phyloP scores from a whole-genome alignment of 2,113 vertebrate species.

The Odocoileus virginianus region DNA sequence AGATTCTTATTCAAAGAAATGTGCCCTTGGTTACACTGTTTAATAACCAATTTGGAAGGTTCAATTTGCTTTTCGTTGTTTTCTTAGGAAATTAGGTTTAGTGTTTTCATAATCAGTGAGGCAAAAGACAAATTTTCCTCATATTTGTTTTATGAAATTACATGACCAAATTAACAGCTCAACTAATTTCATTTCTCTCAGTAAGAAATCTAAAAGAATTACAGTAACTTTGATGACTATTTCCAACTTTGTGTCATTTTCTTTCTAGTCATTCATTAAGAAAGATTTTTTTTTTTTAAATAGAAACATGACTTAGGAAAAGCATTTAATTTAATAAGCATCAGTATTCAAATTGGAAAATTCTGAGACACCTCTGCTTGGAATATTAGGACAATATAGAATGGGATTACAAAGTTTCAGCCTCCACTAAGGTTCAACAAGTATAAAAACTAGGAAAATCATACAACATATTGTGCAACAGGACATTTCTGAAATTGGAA shows the following conservation, averaged over 20 bases:
- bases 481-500: background rate
- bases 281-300: background rate
- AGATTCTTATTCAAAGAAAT: background rate
- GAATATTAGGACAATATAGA: background rate
- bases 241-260: slow-evolving; percentile 36
- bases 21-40: slow-evolving; percentile 24
- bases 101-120: slow-evolving; percentile 64
- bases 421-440: background rate
- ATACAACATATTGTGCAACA: background rate
- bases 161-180: slow-evolving; percentile 63
- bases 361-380: background rate
- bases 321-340: slow-evolving; percentile 9
- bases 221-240: slow-evolving; percentile 68
- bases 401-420: background rate
- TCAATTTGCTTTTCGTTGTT: slow-evolving; percentile 74
- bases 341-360: background rate
- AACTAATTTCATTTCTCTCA: slow-evolving; percentile 67
- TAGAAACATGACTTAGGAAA: background rate
- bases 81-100: slow-evolving; percentile 69
- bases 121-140: slow-evolving; percentile 41
- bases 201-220: slow-evolving; percentile 71
- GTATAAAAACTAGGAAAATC: background rate
- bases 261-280: slow-evolving; percentile 25
- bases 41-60: slow-evolving; percentile 67
- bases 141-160: slow-evolving; percentile 76